Evolutionary conservation across 2,797 vertebrate genomes (phyloP).

Genomic region (Acropternis orthonyx): DNA sequence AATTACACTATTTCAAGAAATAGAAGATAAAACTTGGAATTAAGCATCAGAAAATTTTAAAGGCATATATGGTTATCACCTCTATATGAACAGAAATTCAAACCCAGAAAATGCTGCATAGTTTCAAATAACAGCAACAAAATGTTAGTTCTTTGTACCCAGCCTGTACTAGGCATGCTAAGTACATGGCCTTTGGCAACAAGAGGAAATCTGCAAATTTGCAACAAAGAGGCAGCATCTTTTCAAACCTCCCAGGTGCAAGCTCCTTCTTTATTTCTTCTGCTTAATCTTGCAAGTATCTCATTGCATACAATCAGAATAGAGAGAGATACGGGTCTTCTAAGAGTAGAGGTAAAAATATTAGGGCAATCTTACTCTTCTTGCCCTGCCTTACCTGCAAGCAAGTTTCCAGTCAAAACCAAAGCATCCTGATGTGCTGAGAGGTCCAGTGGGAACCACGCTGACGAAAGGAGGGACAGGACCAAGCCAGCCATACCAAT

Average conservation of each 20-base stretch:
- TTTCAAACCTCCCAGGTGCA: not conserved
- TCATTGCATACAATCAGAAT: fast-evolving
- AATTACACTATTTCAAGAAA: not conserved
- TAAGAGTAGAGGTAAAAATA: not conserved
- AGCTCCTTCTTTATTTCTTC: not conserved
- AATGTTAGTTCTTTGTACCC: not conserved
- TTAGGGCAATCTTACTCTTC: not conserved
- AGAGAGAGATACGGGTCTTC: not conserved
- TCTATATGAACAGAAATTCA: not conserved
- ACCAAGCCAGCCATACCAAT: conserved; percentile 88
- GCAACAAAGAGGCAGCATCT: not conserved
- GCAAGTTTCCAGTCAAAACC: conserved; percentile 89
- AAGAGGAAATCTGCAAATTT: not conserved
- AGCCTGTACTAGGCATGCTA: not conserved
- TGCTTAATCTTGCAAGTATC: not conserved
- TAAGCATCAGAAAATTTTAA: not conserved
- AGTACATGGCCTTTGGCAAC: not conserved
- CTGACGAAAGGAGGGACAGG: conserved; percentile 92
- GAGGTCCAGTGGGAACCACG: conserved; percentile 95
- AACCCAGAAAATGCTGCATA: not conserved
- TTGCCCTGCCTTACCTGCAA: conserved; percentile 81
- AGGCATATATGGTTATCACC: not conserved
- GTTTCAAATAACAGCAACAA: not conserved
- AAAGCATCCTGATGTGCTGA: conserved; percentile 94
- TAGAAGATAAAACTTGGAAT: not conserved